phyloP scores from a whole-genome alignment of 2,113 vertebrate genomes.

The Furnarius figulus region DNA sequence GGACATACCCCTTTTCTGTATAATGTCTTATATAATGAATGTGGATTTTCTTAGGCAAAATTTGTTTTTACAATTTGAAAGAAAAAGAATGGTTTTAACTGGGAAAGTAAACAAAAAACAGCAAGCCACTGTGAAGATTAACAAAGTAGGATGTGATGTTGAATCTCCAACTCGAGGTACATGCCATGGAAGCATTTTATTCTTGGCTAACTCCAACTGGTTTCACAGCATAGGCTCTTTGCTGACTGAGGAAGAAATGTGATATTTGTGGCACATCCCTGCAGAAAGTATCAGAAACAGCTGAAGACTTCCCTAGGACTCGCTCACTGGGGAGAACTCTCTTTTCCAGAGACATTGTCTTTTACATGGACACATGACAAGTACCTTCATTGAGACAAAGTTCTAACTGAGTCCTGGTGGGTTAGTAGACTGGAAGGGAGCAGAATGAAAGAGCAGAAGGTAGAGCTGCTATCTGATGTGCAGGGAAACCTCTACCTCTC shows the following conservation, averaged over 20 bases:
- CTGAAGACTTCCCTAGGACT: not conserved
- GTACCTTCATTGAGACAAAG: not conserved
- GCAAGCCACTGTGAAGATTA: not conserved
- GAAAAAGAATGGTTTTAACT: not conserved
- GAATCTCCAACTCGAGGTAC: not conserved
- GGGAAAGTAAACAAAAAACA: not conserved
- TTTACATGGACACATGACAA: rapidly evolving
- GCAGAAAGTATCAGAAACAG: not conserved
- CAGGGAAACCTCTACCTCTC: not conserved
- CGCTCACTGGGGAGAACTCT: not conserved
- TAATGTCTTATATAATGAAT: not conserved
- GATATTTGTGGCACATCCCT: not conserved
- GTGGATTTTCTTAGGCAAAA: not conserved
- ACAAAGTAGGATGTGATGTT: not conserved
- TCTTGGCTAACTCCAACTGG: not conserved
- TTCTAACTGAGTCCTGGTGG: not conserved
- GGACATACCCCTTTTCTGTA: not conserved
- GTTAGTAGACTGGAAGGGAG: not conserved
- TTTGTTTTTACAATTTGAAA: not conserved
- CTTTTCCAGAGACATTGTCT: not conserved
- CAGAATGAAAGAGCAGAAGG: not conserved
- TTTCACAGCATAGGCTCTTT: not conserved
- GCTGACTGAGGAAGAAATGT: not conserved
- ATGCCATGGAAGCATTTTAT: not conserved
- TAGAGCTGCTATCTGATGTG: not conserved